A percentile compares a stretch with the other conserved stretches of the same genome.
These are phyloP conservation scores for Vanacampus margaritifer DNA, from an alignment of 2,113 vertebrate genomes.

Conservation along the genomic window DNA sequence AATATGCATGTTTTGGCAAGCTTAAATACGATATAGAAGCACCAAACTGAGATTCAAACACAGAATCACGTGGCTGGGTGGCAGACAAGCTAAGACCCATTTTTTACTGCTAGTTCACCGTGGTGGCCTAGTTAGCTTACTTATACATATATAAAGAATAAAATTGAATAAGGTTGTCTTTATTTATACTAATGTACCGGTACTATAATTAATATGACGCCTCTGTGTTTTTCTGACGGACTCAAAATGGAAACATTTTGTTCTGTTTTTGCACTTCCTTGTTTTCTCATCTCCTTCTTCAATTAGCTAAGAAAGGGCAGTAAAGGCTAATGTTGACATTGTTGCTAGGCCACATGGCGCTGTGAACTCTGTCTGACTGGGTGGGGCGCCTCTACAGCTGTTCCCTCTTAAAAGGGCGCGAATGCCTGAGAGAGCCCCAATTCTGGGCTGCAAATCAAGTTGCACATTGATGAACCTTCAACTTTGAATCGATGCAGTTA, in stretches of 20 bases:
- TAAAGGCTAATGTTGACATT: constrained; percentile 51
- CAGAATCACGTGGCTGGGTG: no score
- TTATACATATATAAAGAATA: no score
- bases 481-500: constrained; percentile 13
- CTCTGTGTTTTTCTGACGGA: constrained; percentile 10
- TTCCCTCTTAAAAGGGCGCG: constrained; percentile 39
- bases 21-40: no score
- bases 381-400: constrained; percentile 60
- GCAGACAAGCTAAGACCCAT: no score
- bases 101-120: no score
- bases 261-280: constrained; percentile 19
- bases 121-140: no score
- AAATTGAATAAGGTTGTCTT: constrained; percentile 42
- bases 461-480: constrained; percentile 1
- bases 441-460: background rate
- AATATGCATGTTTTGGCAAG: no score
- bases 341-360: constrained; percentile 58
- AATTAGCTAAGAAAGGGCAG: constrained; percentile 26
- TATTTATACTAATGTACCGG: constrained; percentile 25
- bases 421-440: constrained; percentile 5
- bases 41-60: no score
- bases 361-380: constrained; percentile 43
- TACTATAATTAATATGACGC: constrained; percentile 41
- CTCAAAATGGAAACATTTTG: background rate
- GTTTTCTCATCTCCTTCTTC: constrained; percentile 35